Percentiles rank a stretch among this genome's conserved stretches.
Evolutionary conservation across 2,888 invertebrate genomes (phyloP).

Genomic region (Clunio marinus): DNA sequence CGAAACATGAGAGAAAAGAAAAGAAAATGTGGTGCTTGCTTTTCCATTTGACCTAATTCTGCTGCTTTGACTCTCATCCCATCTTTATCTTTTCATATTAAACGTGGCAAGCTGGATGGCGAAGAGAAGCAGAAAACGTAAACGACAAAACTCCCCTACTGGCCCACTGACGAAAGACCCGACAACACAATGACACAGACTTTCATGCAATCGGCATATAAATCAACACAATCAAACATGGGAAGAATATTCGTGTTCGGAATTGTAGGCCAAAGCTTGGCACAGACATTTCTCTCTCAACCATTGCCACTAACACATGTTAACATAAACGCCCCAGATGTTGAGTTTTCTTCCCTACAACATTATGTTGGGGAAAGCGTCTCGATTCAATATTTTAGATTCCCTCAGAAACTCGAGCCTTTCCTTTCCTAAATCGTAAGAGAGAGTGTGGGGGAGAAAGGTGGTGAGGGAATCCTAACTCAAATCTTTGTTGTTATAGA

Average conservation of each 20-base stretch:
- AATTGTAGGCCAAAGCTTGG: slow-evolving; percentile 22
- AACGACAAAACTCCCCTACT: background rate
- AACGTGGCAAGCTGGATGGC: too few species aligned
- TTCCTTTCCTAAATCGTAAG: too few species aligned
- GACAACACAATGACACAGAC: slow-evolving; percentile 25
- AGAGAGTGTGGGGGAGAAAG: too few species aligned
- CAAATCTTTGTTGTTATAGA: too few species aligned
- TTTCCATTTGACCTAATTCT: slow-evolving; percentile 37
- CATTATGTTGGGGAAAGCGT: too few species aligned
- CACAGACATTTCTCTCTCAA: slow-evolving; percentile 17
- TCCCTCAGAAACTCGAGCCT: too few species aligned
- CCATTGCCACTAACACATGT: background rate
- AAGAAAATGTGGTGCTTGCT: slow-evolving; percentile 21
- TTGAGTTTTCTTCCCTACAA: too few species aligned
- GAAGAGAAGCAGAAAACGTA: background rate
- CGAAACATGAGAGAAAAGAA: slow-evolving; percentile 1
- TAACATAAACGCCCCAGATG: too few species aligned
- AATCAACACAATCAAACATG: background rate
- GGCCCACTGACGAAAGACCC: slow-evolving; percentile 6
- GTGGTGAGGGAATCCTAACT: too few species aligned
- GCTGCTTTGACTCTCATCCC: background rate
- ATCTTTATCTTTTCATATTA: background rate
- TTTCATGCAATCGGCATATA: slow-evolving; percentile 30
- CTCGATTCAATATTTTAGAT: too few species aligned
- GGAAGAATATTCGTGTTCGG: background rate